phyloP scores from a whole-genome alignment of 2,888 invertebrate species.

The Candidula unifasciata region DNA sequence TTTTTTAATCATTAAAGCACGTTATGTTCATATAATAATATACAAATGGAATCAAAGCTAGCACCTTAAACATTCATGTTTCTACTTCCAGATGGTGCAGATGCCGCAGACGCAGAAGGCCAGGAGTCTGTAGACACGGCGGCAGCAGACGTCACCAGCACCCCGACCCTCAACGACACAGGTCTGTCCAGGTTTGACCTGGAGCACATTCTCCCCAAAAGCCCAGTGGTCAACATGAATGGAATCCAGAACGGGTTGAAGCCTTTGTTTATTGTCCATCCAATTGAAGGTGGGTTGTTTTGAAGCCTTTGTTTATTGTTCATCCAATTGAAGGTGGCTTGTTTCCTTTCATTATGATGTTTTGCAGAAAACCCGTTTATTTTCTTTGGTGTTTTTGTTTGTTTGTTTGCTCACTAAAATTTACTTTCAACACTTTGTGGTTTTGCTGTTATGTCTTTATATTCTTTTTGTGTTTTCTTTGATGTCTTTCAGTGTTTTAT shows the following conservation, averaged over 20 bases:
- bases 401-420: too few species aligned
- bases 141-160: neutral
- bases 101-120: conserved; percentile 12
- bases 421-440: too few species aligned
- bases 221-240: conserved; percentile 83
- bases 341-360: too few species aligned
- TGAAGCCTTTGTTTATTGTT: conserved; percentile 71
- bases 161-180: neutral
- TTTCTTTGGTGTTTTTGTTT: too few species aligned
- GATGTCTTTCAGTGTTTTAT: too few species aligned
- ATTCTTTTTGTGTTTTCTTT: too few species aligned
- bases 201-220: conserved; percentile 84
- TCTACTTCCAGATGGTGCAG: conserved; percentile 12
- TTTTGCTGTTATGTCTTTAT: too few species aligned
- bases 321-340: conserved; percentile 77
- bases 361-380: too few species aligned
- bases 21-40: too few species aligned
- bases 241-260: conserved; percentile 50
- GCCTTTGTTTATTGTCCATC: conserved; percentile 76
- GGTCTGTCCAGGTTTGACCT: conserved; percentile 60
- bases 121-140: conserved; percentile 1
- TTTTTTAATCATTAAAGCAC: too few species aligned
- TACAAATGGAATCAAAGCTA: neutral
- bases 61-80: neutral
- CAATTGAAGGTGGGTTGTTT: conserved; percentile 74